Base-by-base conservation (phyloP, 2,888 invertebrate species). In the Mythimna lalbum region DNA sequence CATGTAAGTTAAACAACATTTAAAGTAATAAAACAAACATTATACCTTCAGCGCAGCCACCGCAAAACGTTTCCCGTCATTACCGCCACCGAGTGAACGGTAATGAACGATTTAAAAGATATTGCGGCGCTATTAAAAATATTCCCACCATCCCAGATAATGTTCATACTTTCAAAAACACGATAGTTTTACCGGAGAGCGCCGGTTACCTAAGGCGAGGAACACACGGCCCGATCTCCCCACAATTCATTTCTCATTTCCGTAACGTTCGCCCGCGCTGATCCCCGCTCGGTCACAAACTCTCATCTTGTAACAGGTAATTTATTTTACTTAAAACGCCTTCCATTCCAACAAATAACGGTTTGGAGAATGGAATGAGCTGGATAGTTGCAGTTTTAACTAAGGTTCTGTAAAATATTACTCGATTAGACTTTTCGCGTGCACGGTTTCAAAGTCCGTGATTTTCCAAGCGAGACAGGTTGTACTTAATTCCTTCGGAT, bases 181-280 rank as follows among this genome's bases (percentile, higher is more conserved):
- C 23, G 78, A 80, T 87, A 85, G 84, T 84, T 88, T 86, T 73
- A 76, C 70, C 63, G 63, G 73, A 47, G 56, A 67, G 43, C 55
- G 63, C 79, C 78, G 82, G 36, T 56, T 82, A 57, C 57, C 57
- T 57, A 83, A 81, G 75, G 80, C 85, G 72, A 74, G 69, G 76
- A 75, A 82, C 82, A 83, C 82, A 78, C 76, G 80, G 79, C 81
- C 80, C 86, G 86, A 88, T 90, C 82, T 86, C 82, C 76, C 87
- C 89, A 91, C 92, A 92, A 92, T 93, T 92, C 91, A 91, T 92
- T 92, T 92, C 91, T 92, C 91, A 92, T 94, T 92, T 92, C 91
- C 91, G 90, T 83, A 82, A 85, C 80, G 83, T 84, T 84, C 83
- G 76, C 84, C 77, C 77, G 84, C 66, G 70, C 84, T 89, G 90